These are phyloP conservation scores for Hemaris fuciformis DNA, from an alignment of 2,888 invertebrate genomes.

Conservation along the genomic window DNA sequence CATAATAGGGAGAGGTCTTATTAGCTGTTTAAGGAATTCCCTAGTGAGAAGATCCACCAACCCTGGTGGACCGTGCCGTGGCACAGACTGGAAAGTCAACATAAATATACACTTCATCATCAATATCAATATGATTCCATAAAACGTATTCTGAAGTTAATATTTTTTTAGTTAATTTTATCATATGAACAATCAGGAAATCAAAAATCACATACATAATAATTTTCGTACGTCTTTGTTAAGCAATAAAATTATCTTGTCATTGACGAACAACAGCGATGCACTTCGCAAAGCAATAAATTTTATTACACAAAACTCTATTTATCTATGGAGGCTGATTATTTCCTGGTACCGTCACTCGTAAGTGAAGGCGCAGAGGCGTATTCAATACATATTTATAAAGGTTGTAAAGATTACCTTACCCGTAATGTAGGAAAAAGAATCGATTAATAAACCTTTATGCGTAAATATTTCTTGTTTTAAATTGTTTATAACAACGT, in stretches of 20 bases:
- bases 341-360: conserved; percentile 10
- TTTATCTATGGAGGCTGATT: conserved; percentile 15
- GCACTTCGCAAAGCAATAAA: not conserved
- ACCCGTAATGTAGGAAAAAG: not conserved
- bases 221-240: not conserved
- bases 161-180: not conserved
- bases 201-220: not conserved
- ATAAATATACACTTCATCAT: no score
- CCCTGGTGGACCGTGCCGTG: no score
- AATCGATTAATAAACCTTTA: not conserved
- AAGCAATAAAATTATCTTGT: not conserved
- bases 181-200: not conserved
- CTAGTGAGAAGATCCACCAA: no score
- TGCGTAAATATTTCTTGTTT: not conserved
- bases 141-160: not conserved
- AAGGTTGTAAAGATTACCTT: conserved; percentile 11
- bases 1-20: no score
- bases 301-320: conserved; percentile 8
- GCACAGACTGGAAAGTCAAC: no score
- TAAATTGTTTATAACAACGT: not conserved
- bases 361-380: conserved; percentile 20
- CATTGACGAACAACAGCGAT: not conserved
- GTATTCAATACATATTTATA: conserved; percentile 18
- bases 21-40: no score
- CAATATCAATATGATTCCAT: no score